Evolutionary conservation across 2,797 vertebrate species (phyloP), one percentile per base, ranked within the genome.

Genomic region (Liasis olivaceus): DNA sequence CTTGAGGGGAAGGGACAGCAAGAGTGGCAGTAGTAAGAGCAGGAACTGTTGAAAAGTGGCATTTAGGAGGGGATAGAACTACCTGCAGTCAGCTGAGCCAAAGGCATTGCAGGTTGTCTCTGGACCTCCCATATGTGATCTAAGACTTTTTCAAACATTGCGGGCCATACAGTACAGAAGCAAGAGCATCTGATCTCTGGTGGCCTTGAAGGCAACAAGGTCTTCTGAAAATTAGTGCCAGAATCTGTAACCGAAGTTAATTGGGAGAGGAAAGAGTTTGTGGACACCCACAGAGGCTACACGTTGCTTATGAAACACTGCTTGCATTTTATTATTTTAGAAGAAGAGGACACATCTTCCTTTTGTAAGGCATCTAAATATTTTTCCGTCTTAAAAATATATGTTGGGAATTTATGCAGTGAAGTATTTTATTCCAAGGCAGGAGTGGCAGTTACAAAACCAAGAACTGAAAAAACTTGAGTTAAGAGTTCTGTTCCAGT

Each of bases 351-450:
- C 31, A 69, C 64, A 31, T 69, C 66, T 69, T 69, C n/a, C 12
- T 31, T 69, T 69, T 69, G 66, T 69, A 31, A 72, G 63, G 56
- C 84, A n/a, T 64, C 84, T 89, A 15, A 12, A 12, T 58, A 31
- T 12, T 2, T 62, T 87, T 14, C 86, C n/a, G 0, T 60, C n/a
- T 36, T 60, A 62, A 59, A 87, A 87, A 1, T 77, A 5, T 28
- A 22, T 72, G 6, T 28, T 91, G 47, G 7, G 51, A 88, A 94
- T 89, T 42, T 47, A 42, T 94, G 6, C 91, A 0, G 12, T 89
- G 69, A 93, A 93, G 47, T 64, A 26, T 94, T 31, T 91, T 95
- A 84, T 88, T 88, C 36, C 36, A 47, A 24, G 5, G 59, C 11
- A 88, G 58, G 31, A 87, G 36, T 62, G 15, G 31, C 36, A 12